Percentiles rank a stretch among this genome's conserved stretches.
Evolutionary conservation across 2,113 vertebrate species (phyloP).

Genomic region (Suncus etruscus): DNA sequence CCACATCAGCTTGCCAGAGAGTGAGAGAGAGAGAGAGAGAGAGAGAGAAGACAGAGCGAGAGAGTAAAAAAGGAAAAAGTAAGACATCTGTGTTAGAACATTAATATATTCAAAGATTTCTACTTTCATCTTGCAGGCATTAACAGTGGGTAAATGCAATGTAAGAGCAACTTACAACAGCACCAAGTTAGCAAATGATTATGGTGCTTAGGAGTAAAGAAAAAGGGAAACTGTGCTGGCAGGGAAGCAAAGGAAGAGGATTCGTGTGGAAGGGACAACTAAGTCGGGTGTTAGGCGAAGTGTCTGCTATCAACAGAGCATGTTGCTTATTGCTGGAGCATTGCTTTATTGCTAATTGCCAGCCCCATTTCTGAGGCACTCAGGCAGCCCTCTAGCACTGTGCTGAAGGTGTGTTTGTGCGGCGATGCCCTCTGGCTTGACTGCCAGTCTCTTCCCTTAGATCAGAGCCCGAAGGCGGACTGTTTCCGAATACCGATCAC

Average conservation of each 20-base stretch:
- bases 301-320: slow-evolving; percentile 82
- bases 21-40: not conserved
- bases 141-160: slow-evolving; percentile 88
- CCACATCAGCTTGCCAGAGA: slow-evolving; percentile 88
- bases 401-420: slow-evolving; percentile 99
- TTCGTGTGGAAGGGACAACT: slow-evolving; percentile 51
- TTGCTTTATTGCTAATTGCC: slow-evolving; percentile 92
- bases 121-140: slow-evolving; percentile 92
- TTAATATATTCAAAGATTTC: slow-evolving; percentile 94
- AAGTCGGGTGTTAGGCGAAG: slow-evolving; percentile 25
- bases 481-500: slow-evolving; percentile 99
- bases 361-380: slow-evolving; percentile 91
- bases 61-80: slow-evolving; percentile 86
- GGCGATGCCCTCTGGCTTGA: slow-evolving; percentile 99
- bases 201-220: slow-evolving; percentile 71
- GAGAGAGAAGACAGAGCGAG: slow-evolving; percentile 71
- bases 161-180: slow-evolving; percentile 85
- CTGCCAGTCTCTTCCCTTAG: slow-evolving; percentile 99
- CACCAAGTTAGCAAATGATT: slow-evolving; percentile 81
- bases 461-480: slow-evolving; percentile 99
- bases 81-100: slow-evolving; percentile 92
- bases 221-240: slow-evolving; percentile 25
- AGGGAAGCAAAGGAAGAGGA: not conserved
- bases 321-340: slow-evolving; percentile 84
- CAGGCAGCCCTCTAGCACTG: slow-evolving; percentile 94